Percentiles rank a stretch among this genome's conserved stretches.
These are phyloP conservation scores for Acrocephalus kingi DNA, from an alignment of 2,113 vertebrate species.

Conservation along the genomic window DNA sequence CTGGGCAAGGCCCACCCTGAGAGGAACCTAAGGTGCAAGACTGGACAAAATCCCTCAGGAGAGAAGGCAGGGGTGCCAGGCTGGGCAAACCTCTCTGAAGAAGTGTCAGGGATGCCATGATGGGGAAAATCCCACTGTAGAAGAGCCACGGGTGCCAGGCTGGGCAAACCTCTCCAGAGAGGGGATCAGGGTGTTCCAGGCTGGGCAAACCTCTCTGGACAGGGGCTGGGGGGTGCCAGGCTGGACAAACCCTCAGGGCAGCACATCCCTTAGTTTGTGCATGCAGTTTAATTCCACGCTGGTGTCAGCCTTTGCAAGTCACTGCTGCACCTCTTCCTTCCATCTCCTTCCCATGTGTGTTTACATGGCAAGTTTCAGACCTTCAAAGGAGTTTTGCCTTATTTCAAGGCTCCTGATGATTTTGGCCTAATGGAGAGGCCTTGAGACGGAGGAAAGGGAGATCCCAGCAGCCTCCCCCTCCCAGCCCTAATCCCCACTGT, in stretches of 20 bases:
- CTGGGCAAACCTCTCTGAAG: too few species aligned
- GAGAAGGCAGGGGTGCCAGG: background rate
- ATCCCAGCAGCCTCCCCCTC: background rate
- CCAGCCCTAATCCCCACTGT: background rate
- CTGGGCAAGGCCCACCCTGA: background rate
- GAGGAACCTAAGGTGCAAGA: too few species aligned
- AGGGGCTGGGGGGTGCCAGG: background rate
- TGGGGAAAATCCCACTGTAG: too few species aligned
- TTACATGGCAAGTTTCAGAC: background rate
- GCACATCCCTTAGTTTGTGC: background rate
- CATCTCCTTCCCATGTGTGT: background rate
- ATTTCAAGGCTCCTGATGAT: background rate
- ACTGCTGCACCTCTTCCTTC: background rate
- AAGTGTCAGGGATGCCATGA: too few species aligned
- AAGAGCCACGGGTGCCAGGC: background rate
- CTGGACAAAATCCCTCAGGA: background rate
- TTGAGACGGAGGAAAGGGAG: background rate
- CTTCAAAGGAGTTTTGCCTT: background rate
- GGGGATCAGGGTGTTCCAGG: background rate
- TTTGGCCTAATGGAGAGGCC: background rate
- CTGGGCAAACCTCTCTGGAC: background rate
- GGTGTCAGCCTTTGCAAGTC: background rate
- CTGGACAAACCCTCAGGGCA: background rate
- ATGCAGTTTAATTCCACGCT: background rate
- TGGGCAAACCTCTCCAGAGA: background rate